Conservation (phyloP, 2,797 vertebrate species). For the Pampus argenteus region DNA sequence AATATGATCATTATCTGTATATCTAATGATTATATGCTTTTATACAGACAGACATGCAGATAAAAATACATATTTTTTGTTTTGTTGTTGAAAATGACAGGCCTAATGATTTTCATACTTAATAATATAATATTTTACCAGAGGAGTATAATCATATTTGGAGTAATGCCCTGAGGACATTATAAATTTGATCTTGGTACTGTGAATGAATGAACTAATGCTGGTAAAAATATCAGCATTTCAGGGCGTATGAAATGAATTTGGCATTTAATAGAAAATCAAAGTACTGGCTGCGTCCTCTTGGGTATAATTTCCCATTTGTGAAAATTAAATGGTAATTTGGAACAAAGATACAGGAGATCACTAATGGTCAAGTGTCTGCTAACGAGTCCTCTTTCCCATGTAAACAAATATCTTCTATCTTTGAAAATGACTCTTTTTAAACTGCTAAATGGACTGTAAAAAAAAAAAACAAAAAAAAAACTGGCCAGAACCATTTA, state of each 20-base stretch:
- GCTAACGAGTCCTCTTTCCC: constrained; percentile 30
- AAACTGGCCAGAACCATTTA: constrained; percentile 17
- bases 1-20: too few species aligned
- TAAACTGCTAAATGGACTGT: constrained; percentile 9
- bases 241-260: constrained; percentile 52
- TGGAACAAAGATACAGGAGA: constrained; percentile 43
- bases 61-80: background rate
- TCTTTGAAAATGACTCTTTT: constrained; percentile 16
- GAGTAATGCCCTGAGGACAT: constrained; percentile 43
- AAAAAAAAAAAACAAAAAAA: background rate
- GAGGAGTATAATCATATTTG: constrained; percentile 49
- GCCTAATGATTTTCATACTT: constrained; percentile 58
- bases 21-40: too few species aligned
- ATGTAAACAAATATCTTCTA: constrained; percentile 29
- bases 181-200: constrained; percentile 43
- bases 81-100: constrained; percentile 30
- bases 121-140: constrained; percentile 65
- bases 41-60: background rate
- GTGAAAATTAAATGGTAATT: constrained; percentile 53
- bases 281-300: constrained; percentile 43
- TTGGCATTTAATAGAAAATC: constrained; percentile 61
- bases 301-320: constrained; percentile 60
- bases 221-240: constrained; percentile 56
- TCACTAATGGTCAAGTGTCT: constrained; percentile 50
- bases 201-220: constrained; percentile 28